Evolutionary conservation across 2,888 invertebrate genomes (phyloP), one percentile per base, ranked within the genome.

Genomic region (Lasioglossum malachurum): DNA sequence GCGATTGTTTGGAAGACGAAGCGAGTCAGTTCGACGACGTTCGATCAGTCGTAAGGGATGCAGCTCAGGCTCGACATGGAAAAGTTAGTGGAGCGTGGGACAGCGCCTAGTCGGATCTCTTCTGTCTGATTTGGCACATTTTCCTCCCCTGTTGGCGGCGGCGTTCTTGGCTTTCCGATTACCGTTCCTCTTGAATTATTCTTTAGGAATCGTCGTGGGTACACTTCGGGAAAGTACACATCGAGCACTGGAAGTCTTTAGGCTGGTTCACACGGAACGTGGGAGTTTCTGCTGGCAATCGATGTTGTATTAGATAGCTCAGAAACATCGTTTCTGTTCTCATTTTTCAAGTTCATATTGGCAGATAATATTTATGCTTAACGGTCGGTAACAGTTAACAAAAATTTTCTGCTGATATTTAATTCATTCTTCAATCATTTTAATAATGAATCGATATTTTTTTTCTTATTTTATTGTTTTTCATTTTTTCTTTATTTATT

Each of bases 101-200:
- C 57, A 80, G 80, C 31, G 19, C 80, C 81, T 84, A 84, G 88
- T 78, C 84, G 89, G 91, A 92, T 94, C 90, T 91, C 89, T 94
- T 94, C 93, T 93, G 92, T 91, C 91, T 92, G 94, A 93, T 94
- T 94, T 91, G 87, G 82, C 91, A 89, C 91, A 84, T 93, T 78
- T 93, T 86, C 89, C 83, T 77, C 67, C 87, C 86, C 91, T 82
- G 89, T 83, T 83, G 49, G 90, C 90, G 64, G 67, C 38, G 72
- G 72, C 57, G 81, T 83, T 81, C 82, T 80, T 81, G 71, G 82
- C 38, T 84, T 82, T 49, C 71, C 71, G 64, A 69, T 38, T 46
- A 78, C 64, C 60, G 71, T 27, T 19, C 35, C 78, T 49, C 67
- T 60, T 82, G 73, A 57, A 69, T 69, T 69, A 35, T 38, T 69